Evolutionary conservation across 2,797 vertebrate genomes (phyloP).

Genomic region (Microctenopoma stevenorrisi): DNA sequence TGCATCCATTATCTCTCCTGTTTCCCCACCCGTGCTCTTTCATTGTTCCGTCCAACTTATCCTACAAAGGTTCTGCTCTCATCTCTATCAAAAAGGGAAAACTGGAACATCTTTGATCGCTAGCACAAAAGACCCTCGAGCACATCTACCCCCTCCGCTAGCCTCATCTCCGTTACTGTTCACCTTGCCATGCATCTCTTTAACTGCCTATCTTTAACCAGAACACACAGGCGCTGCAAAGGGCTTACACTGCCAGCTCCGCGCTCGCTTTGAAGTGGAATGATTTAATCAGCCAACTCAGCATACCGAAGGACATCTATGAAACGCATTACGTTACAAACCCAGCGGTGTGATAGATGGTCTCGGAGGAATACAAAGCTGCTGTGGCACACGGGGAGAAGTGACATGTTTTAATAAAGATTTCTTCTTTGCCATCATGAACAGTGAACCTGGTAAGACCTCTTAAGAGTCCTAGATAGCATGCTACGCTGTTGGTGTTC

Average conservation of each 20-base stretch:
- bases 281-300: constrained; percentile 80
- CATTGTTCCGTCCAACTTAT: constrained; percentile 45
- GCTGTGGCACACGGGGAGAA: constrained; percentile 50
- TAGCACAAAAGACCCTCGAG: constrained; percentile 60
- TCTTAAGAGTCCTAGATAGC: constrained; percentile 20
- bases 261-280: constrained; percentile 70
- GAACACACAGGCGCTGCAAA: constrained; percentile 56
- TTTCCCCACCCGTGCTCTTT: constrained; percentile 19
- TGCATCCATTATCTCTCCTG: background rate
- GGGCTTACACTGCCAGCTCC: constrained; percentile 60
- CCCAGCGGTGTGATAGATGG: constrained; percentile 69
- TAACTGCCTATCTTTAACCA: constrained; percentile 67
- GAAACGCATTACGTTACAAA: constrained; percentile 74
- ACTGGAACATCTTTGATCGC: constrained; percentile 54
- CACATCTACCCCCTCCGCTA: constrained; percentile 16
- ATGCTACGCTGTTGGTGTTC: constrained; percentile 10
- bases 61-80: constrained; percentile 20
- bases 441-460: constrained; percentile 59
- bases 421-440: constrained; percentile 54
- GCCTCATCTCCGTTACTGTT: constrained; percentile 34
- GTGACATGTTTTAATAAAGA: constrained; percentile 69
- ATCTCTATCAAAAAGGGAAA: constrained; percentile 34
- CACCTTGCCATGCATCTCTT: constrained; percentile 48
- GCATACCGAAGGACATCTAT: constrained; percentile 80
- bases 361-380: constrained; percentile 64